Percentiles rank a stretch among this genome's conserved stretches.
These are phyloP conservation scores for Ciconia stormi DNA, from an alignment of 2,113 vertebrate genomes.

Conservation along the genomic window DNA sequence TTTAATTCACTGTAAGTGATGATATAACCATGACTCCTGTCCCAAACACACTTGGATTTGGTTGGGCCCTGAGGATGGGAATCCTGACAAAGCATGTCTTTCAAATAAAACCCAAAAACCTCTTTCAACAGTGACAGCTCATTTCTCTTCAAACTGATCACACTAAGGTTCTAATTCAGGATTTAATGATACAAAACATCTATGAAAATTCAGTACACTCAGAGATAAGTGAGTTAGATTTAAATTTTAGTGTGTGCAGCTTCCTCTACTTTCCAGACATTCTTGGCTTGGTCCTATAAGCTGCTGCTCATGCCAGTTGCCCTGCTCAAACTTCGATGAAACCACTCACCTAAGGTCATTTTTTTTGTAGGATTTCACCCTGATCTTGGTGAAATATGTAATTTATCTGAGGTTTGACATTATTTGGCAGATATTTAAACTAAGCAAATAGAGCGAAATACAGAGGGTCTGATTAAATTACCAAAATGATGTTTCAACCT, in stretches of 20 bases:
- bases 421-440: background rate
- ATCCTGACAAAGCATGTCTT: background rate
- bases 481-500: background rate
- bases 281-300: background rate
- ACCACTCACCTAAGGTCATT: background rate
- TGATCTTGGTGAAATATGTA: background rate
- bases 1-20: background rate
- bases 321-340: background rate
- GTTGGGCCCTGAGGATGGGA: background rate
- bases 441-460: background rate
- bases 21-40: background rate
- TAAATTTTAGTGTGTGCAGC: background rate
- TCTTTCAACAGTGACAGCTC: background rate
- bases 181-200: background rate
- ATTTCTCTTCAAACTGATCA: background rate
- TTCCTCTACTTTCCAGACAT: background rate
- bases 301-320: background rate
- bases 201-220: background rate
- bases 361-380: background rate
- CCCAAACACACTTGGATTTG: background rate
- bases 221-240: background rate
- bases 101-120: background rate
- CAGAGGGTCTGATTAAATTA: conserved; percentile 33
- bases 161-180: background rate
- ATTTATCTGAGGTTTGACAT: background rate